Evolutionary conservation across 2,113 vertebrate species (phyloP), one percentile per base, ranked within the genome.

Genomic region (Stegastes partitus): DNA sequence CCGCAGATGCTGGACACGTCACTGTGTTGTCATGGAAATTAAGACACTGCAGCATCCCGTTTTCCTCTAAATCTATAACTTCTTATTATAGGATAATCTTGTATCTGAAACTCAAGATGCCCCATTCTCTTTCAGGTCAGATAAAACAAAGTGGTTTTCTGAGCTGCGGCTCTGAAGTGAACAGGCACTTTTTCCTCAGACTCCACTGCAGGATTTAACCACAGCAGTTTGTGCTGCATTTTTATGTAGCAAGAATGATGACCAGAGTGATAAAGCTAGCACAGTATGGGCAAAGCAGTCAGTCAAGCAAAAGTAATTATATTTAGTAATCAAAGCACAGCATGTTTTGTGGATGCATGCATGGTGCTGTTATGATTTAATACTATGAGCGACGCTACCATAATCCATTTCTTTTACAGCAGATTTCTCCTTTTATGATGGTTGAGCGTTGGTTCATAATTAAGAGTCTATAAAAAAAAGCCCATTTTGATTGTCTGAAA

Each of bases 391-490:
- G 5, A 54, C 31, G 22, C 63, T 28, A 44, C 22, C 45, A 16
- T 23, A 55, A 70, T 63, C 11, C 3, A 26, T 51, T 45, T 47
- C 1, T 72, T 82, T 66, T 39, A 70, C 15, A 12, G 23, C 28
- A 22, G 5, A 42, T 26, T 31, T 22, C 55, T 22, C 10, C 18
- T 47, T 69, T 81, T 69, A 69, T 34, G 28, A 58, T 65, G 69
- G 11, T 63, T 61, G 7, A 58, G 57, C 25, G 75, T 18, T 45
- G 25, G 21, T 50, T 31, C 15, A 63, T 74, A 31, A 61, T 55
- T 21, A 61, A 19, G 59, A 53, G 26, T 31, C 70, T 56, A 76
- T 61, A 66, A 53, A 75, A 53, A 74, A 0, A 54, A 68, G 26
- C 21, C 12, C 37, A 9, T 66, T 45, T 65, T 34, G 9, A 77